Percentiles rank a stretch among this genome's conserved stretches.
Evolutionary conservation across 2,797 vertebrate species (phyloP).

Genomic region (Siniperca scherzeri): DNA sequence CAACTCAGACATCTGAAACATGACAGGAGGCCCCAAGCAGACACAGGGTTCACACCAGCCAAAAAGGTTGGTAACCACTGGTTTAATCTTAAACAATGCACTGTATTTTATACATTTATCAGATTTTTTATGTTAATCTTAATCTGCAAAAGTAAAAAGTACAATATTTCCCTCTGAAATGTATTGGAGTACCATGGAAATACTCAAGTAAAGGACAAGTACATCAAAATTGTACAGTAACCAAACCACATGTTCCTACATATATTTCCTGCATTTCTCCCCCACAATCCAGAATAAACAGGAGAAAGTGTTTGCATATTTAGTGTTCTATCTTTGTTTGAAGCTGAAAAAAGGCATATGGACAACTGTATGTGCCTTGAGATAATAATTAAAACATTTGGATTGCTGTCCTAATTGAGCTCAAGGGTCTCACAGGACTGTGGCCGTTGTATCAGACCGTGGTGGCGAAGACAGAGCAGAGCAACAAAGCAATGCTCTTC

Average conservation of each 20-base stretch:
- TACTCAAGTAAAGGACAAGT: background rate
- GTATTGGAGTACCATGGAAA: too few relatives aligned
- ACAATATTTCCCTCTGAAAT: too few relatives aligned
- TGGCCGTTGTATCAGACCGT: background rate
- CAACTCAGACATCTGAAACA: background rate
- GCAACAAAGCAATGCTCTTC: constrained; percentile 15
- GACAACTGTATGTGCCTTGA: background rate
- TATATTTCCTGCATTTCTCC: background rate
- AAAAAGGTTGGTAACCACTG: background rate
- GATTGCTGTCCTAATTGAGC: background rate
- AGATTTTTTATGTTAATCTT: too few relatives aligned
- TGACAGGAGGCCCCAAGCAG: too few relatives aligned
- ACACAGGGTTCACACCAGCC: background rate
- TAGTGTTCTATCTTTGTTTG: background rate
- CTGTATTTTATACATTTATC: background rate
- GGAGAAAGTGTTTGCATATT: background rate
- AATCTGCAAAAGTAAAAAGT: background rate
- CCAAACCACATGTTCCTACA: background rate
- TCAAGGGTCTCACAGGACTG: background rate
- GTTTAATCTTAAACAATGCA: background rate
- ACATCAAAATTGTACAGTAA: background rate
- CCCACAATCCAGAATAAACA: background rate
- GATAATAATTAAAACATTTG: constrained; percentile 6
- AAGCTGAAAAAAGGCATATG: background rate
- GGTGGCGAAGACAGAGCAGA: constrained; percentile 25